Percentiles rank a stretch among this genome's conserved stretches.
Conservation (phyloP, 2,888 invertebrate species). For the Pyrochroa serraticornis region DNA sequence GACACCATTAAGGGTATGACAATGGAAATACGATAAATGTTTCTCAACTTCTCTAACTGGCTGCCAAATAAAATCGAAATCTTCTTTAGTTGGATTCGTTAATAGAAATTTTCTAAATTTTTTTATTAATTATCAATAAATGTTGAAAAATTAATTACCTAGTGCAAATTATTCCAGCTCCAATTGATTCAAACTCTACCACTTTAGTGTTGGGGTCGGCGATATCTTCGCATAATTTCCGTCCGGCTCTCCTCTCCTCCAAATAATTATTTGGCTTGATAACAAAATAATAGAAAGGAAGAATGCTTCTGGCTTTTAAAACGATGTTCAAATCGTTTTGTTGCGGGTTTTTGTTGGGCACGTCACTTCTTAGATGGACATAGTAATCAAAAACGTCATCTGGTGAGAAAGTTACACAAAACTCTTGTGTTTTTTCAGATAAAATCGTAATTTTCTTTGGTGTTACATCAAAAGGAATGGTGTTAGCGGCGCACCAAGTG, state of each 20-base stretch:
- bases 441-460: conserved; percentile 59
- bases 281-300: conserved; percentile 75
- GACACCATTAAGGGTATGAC: conserved; percentile 64
- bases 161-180: conserved; percentile 58
- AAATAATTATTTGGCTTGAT: conserved; percentile 71
- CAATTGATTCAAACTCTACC: conserved; percentile 70
- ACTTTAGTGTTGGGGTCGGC: conserved; percentile 57
- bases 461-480: conserved; percentile 62
- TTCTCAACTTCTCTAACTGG: conserved; percentile 33
- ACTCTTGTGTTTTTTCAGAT: conserved; percentile 56
- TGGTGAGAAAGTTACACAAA: conserved; percentile 64
- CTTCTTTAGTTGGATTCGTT: conserved; percentile 34
- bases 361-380: conserved; percentile 62
- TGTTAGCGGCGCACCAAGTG: conserved; percentile 32
- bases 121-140: conserved; percentile 53
- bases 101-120: conserved; percentile 65
- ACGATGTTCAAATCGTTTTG: conserved; percentile 46
- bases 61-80: conserved; percentile 13
- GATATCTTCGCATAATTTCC: conserved; percentile 14
- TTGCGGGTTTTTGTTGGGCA: conserved; percentile 62
- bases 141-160: conserved; percentile 32
- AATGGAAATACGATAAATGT: conserved; percentile 60
- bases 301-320: conserved; percentile 65
- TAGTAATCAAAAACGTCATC: conserved; percentile 62
- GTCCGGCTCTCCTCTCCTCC: conserved; percentile 58